Evolutionary conservation across 2,888 invertebrate species (phyloP).

Genomic region (Helobdella robusta): DNA sequence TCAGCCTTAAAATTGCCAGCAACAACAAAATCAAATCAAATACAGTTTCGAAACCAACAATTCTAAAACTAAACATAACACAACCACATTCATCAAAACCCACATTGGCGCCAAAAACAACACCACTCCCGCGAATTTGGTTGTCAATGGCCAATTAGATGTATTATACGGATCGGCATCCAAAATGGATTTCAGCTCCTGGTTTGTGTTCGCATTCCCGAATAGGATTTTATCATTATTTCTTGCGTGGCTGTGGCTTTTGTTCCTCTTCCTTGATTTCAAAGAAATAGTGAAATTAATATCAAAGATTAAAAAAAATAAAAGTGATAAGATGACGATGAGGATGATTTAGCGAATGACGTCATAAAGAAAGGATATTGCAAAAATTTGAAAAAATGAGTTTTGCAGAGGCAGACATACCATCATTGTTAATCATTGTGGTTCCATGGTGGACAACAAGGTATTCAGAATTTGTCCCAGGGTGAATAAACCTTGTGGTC

Average conservation of each 20-base stretch:
- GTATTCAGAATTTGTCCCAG: conserved; percentile 38
- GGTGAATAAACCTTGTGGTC: conserved; percentile 40
- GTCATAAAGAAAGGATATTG: conserved; percentile 39
- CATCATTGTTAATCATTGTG: conserved; percentile 38
- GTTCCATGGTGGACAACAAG: conserved; percentile 41
- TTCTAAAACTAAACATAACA: too few relatives aligned
- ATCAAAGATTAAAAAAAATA: not conserved
- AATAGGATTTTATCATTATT: conserved; percentile 58
- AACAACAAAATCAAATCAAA: too few relatives aligned
- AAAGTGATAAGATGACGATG: too few relatives aligned
- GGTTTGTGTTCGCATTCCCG: conserved; percentile 77
- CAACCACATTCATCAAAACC: too few relatives aligned
- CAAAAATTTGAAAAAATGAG: too few relatives aligned
- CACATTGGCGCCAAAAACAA: too few relatives aligned
- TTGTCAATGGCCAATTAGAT: too few relatives aligned
- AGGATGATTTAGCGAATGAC: conserved; percentile 34
- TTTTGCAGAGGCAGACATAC: conserved; percentile 41
- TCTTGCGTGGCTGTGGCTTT: conserved; percentile 44
- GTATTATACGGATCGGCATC: conserved; percentile 28
- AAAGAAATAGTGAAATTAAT: conserved; percentile 21
- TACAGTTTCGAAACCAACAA: too few relatives aligned
- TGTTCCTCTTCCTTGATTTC: conserved; percentile 39
- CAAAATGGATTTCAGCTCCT: conserved; percentile 47
- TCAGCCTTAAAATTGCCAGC: too few relatives aligned
- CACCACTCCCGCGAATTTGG: too few relatives aligned